Conservation (phyloP, 2,888 invertebrate species). For the Cheilosia soror region DNA sequence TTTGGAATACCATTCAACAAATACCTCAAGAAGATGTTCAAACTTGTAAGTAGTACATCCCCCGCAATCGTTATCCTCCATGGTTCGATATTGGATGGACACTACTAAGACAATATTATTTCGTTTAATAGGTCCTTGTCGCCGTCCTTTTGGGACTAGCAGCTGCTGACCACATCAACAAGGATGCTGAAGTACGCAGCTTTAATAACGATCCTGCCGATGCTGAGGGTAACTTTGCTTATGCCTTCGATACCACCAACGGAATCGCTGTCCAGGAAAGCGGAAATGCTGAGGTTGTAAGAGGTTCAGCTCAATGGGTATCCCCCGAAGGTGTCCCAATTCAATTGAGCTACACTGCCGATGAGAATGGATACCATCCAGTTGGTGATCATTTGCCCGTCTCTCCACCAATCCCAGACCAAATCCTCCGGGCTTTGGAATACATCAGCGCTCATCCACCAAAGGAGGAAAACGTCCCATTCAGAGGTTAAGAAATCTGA, state of each 20-base stretch:
- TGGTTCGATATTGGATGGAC: neutral
- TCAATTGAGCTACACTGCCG: constrained; percentile 84
- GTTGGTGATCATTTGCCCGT: constrained; percentile 83
- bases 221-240: constrained; percentile 84
- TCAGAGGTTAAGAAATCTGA: constrained; percentile 36
- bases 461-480: constrained; percentile 73
- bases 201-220: constrained; percentile 82
- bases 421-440: constrained; percentile 84
- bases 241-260: constrained; percentile 85
- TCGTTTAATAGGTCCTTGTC: constrained; percentile 54
- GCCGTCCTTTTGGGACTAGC: constrained; percentile 79
- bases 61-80: too few species aligned
- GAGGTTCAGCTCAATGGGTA: constrained; percentile 85
- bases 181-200: constrained; percentile 83
- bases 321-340: constrained; percentile 85
- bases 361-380: constrained; percentile 86
- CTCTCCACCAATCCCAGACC: constrained; percentile 85
- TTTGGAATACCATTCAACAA: constrained; percentile 52
- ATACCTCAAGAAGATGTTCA: constrained; percentile 65
- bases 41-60: constrained; percentile 62
- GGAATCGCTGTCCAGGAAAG: constrained; percentile 86
- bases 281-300: constrained; percentile 85
- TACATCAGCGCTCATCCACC: constrained; percentile 84
- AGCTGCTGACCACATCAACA: constrained; percentile 81
- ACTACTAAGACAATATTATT: constrained; percentile 3